Percentiles rank a stretch among this genome's conserved stretches.
Evolutionary conservation across 2,113 vertebrate genomes (phyloP).

Genomic region (Onychostruthus taczanowskii): DNA sequence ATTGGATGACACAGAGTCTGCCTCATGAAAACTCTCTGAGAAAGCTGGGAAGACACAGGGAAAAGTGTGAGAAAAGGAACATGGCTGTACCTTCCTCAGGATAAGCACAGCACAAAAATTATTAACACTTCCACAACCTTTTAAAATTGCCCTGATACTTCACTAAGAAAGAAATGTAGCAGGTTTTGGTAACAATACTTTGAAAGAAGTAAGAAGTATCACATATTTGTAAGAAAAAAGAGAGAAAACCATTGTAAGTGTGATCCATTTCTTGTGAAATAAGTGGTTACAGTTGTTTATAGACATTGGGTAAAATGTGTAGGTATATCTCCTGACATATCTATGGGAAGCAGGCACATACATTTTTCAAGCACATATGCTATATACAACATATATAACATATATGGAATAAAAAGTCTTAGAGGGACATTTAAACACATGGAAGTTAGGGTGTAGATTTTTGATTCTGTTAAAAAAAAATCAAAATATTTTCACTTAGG

Average conservation of each 20-base stretch:
- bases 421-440: not conserved
- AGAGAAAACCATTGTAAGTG: not conserved
- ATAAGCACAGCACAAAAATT: not conserved
- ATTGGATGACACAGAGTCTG: constrained; percentile 53
- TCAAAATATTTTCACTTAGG: not conserved
- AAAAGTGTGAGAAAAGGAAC: constrained; percentile 14
- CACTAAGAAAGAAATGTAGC: not conserved
- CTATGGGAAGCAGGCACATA: not conserved
- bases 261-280: not conserved
- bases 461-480: not conserved
- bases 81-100: not conserved
- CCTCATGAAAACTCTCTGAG: constrained; percentile 24
- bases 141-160: not conserved
- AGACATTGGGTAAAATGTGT: not conserved
- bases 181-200: not conserved
- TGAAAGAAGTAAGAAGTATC: not conserved
- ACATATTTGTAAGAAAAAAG: not conserved
- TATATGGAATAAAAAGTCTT: not conserved
- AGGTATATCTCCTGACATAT: not conserved
- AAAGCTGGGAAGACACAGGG: constrained; percentile 10
- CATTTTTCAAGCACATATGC: not conserved
- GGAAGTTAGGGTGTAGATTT: not conserved
- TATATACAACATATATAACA: not conserved
- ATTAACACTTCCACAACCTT: not conserved
- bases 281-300: not conserved